Conservation (phyloP, 1,140 invertebrate species). For the Penaeus chinensis region DNA sequence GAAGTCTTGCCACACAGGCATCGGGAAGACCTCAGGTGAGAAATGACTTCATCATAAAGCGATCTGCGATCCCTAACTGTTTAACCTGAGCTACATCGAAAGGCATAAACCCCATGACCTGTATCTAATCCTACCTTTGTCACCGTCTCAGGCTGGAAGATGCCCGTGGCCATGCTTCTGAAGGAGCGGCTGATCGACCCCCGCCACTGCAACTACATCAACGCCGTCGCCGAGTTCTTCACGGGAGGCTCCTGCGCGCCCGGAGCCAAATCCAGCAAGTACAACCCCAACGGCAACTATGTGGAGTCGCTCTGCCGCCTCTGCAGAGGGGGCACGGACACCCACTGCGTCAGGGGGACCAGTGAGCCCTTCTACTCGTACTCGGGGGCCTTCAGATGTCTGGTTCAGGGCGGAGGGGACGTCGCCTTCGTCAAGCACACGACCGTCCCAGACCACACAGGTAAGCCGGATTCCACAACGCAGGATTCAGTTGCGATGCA, state of each 20-base stretch:
- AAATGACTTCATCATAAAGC: too few relatives aligned
- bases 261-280: constrained; percentile 70
- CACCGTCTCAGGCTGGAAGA: constrained; percentile 69
- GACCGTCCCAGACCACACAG: constrained; percentile 84
- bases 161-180: constrained; percentile 71
- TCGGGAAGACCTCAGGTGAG: constrained; percentile 86
- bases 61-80: too few relatives aligned
- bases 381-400: constrained; percentile 87
- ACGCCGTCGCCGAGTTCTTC: constrained; percentile 73
- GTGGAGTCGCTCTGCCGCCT: constrained; percentile 49
- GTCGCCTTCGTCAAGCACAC: constrained; percentile 96
- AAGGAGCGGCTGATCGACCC: constrained; percentile 69
- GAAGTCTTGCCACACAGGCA: constrained; percentile 90
- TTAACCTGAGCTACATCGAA: constrained; percentile 30
- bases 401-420: constrained; percentile 95
- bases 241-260: constrained; percentile 72
- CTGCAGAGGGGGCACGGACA: constrained; percentile 25
- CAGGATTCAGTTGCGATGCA: too few relatives aligned
- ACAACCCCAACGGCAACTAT: constrained; percentile 70
- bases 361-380: constrained; percentile 87
- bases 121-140: neutral
- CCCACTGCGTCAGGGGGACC: constrained; percentile 37
- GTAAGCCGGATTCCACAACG: neutral
- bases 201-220: constrained; percentile 72
- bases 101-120: neutral